A percentile compares a stretch with the other conserved stretches of the same genome.
These are phyloP conservation scores for Periparus ater DNA, from an alignment of 2,797 vertebrate species.

Conservation along the genomic window DNA sequence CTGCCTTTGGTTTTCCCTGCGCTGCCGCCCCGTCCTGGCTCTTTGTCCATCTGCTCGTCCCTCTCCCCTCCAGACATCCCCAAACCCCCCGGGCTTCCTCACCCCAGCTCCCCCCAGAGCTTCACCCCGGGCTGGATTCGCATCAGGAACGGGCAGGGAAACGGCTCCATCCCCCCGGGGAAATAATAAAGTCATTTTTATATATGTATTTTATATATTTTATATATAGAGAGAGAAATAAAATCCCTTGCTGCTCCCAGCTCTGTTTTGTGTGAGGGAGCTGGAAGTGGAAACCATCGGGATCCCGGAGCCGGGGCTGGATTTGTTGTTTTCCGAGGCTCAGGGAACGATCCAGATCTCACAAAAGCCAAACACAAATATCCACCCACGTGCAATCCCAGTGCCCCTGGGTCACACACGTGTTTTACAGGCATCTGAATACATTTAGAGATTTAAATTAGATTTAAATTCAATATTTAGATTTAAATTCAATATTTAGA, in stretches of 20 bases:
- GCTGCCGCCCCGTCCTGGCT: too few relatives aligned
- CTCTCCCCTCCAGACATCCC: too few relatives aligned
- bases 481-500: background rate
- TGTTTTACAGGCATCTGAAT: background rate
- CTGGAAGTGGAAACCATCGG: background rate
- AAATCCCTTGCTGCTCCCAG: background rate
- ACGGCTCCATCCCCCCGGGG: fast-evolving
- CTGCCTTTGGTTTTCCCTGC: too few relatives aligned
- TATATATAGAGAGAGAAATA: background rate
- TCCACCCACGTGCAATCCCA: fast-evolving
- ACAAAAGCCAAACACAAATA: background rate
- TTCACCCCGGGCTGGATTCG: too few relatives aligned
- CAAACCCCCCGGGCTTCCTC: too few relatives aligned
- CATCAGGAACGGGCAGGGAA: background rate
- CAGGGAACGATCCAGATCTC: background rate
- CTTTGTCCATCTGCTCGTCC: too few relatives aligned
- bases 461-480: background rate
- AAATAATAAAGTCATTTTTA: background rate
- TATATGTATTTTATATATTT: background rate
- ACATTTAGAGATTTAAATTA: background rate
- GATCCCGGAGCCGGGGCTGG: background rate
- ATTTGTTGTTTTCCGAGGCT: background rate
- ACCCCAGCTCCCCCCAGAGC: too few relatives aligned
- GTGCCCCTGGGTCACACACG: background rate
- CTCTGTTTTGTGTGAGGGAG: background rate